Evolutionary conservation across 2,888 invertebrate species (phyloP), one percentile per base, ranked within the genome.

Genomic region (Noctua pronuba): DNA sequence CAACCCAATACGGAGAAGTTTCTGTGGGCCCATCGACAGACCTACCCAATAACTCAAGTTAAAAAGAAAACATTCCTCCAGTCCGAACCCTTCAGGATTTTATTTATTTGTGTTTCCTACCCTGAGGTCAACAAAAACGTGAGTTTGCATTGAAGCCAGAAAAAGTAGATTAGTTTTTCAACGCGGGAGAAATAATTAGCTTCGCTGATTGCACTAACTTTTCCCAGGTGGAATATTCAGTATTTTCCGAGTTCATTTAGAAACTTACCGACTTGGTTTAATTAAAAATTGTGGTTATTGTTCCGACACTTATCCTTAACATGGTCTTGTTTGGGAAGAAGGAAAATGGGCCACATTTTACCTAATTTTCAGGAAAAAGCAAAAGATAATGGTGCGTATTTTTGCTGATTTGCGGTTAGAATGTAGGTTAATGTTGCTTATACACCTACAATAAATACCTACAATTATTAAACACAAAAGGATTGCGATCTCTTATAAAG

Each of bases 121-220:
- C 21, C 35, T n/a, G 8, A 69, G 18, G 35, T 66, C 62, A 52
- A 24, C 35, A 72, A 69, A 67, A 69, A 78, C 46, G 60, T n/a
- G 44, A 79, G 58, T 67, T 58, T 24, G 21, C 64, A 55, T 71
- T 60, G 49, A 60, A 68, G 58, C 41, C 49, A 13, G 71, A 69
- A 85, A 82, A 77, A 64, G 49, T 70, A 38, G 44, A 75, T 84
- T 58, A 52, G 71, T 82, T 85, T 85, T 75, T 72, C 60, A 79
- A 74, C 44, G 28, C 31, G n/a, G 31, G 13, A 24, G 28, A 46
- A 72, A 71, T 79, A 84, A 77, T 84, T 82, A 82, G 74, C 65
- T 66, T 58, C 49, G 65, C 49, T 46, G 70, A 82, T 75, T 85
- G 55, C 74, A 58, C 55, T n/a, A 79, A 85, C 60, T 84, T 75